Percentiles rank a stretch among this genome's conserved stretches.
Evolutionary conservation across 35 echinoderm and acorn worm genomes (phyloP).

Genomic region (Chiridota heheva): DNA sequence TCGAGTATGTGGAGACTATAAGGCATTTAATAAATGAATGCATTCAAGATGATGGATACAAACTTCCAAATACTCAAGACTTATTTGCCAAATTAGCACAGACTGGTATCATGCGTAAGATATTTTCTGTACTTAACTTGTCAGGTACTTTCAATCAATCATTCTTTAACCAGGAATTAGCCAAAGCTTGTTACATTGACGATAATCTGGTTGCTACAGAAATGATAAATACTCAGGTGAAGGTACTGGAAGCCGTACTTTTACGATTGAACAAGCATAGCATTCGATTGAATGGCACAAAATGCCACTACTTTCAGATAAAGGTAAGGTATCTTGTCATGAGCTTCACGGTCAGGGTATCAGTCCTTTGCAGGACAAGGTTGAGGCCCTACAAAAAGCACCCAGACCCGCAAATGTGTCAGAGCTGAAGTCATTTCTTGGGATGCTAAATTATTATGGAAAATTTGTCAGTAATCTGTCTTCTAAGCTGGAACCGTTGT

Average conservation of each 20-base stretch:
- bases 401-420: constrained; percentile 41
- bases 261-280: too few species aligned
- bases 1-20: constrained; percentile 30
- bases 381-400: constrained; percentile 40
- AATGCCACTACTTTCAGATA: too few species aligned
- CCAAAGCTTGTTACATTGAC: constrained; percentile 20
- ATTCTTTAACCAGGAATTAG: too few species aligned
- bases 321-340: too few species aligned
- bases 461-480: constrained; percentile 42
- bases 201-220: neutral
- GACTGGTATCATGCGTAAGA: neutral
- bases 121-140: neutral
- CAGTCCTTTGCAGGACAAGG: constrained; percentile 40
- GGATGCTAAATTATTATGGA: constrained; percentile 69
- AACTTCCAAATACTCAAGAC: constrained; percentile 10
- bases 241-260: too few species aligned
- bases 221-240: too few species aligned
- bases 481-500: constrained; percentile 27
- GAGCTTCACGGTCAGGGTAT: constrained; percentile 29
- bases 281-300: too few species aligned
- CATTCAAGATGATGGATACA: constrained; percentile 10
- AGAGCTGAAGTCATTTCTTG: constrained; percentile 52
- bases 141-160: constrained; percentile 16
- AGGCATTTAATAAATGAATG: neutral
- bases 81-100: neutral